phyloP scores from a whole-genome alignment of 2,888 invertebrate species.

The Corbicula japonica region DNA sequence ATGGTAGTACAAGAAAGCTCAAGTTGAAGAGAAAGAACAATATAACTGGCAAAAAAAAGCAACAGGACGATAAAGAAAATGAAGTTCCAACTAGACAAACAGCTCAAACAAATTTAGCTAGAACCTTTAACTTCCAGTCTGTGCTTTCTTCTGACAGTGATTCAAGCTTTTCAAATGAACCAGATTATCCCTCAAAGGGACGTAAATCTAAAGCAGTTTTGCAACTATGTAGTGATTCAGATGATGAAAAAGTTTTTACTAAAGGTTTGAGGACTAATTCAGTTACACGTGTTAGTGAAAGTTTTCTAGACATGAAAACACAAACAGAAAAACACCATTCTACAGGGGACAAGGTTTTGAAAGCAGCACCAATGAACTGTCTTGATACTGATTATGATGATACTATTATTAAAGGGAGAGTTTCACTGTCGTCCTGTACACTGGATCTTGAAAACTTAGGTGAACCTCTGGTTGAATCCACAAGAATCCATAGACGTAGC shows the following conservation, averaged over 20 bases:
- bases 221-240: constrained; percentile 52
- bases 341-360: too few species aligned
- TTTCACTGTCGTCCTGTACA: constrained; percentile 43
- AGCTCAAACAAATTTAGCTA: too few species aligned
- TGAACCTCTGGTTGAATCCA: constrained; percentile 76
- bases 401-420: constrained; percentile 41
- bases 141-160: constrained; percentile 60
- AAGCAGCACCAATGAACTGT: neutral
- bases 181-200: constrained; percentile 3
- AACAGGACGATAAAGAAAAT: neutral
- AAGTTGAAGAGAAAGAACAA: constrained; percentile 9
- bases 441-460: constrained; percentile 68
- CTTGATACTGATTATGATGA: constrained; percentile 41
- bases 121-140: constrained; percentile 36
- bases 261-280: neutral
- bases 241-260: constrained; percentile 31
- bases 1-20: constrained; percentile 5
- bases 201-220: constrained; percentile 21
- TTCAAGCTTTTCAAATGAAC: constrained; percentile 21
- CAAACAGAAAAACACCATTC: too few species aligned
- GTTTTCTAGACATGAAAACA: constrained; percentile 9
- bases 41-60: neutral
- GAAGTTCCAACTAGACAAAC: neutral
- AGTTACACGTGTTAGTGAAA: constrained; percentile 15
- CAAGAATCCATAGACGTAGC: constrained; percentile 73